Percentiles rank a stretch among this genome's conserved stretches.
phyloP scores from a whole-genome alignment of 2,888 invertebrate genomes.

The Apodemia hepburni region DNA sequence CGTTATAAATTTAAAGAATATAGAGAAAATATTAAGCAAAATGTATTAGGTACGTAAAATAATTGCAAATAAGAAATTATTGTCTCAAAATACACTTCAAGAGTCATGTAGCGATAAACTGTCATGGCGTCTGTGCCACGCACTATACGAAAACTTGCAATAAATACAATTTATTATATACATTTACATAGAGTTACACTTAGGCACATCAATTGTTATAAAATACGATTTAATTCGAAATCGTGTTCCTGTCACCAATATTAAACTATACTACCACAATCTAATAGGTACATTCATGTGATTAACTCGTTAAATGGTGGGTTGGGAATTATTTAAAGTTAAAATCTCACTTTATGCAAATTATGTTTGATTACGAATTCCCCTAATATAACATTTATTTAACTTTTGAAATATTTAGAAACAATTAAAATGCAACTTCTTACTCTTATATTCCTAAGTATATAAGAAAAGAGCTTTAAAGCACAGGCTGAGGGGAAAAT shows the following conservation, averaged over 20 bases:
- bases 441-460: constrained; percentile 55
- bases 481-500: constrained; percentile 53
- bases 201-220: constrained; percentile 81
- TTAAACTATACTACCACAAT: constrained; percentile 60
- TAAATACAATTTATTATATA: constrained; percentile 58
- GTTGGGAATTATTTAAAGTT: constrained; percentile 38
- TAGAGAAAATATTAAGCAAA: constrained; percentile 18
- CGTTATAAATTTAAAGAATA: constrained; percentile 11
- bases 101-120: constrained; percentile 38
- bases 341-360: constrained; percentile 36
- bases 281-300: constrained; percentile 52
- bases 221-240: constrained; percentile 76
- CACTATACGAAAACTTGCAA: constrained; percentile 46
- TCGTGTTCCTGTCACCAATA: constrained; percentile 63
- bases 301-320: constrained; percentile 46
- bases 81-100: constrained; percentile 55
- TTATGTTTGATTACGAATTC: constrained; percentile 37
- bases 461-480: constrained; percentile 62
- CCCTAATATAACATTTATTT: constrained; percentile 63
- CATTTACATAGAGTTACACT: constrained; percentile 75
- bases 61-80: constrained; percentile 46
- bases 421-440: constrained; percentile 52
- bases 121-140: constrained; percentile 31
- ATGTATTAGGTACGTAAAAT: constrained; percentile 13
- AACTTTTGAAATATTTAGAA: constrained; percentile 50